A percentile compares a stretch with the other conserved stretches of the same genome.
Evolutionary conservation across 2,888 invertebrate species (phyloP).

Genomic region (Melikaiella ostensackeni): DNA sequence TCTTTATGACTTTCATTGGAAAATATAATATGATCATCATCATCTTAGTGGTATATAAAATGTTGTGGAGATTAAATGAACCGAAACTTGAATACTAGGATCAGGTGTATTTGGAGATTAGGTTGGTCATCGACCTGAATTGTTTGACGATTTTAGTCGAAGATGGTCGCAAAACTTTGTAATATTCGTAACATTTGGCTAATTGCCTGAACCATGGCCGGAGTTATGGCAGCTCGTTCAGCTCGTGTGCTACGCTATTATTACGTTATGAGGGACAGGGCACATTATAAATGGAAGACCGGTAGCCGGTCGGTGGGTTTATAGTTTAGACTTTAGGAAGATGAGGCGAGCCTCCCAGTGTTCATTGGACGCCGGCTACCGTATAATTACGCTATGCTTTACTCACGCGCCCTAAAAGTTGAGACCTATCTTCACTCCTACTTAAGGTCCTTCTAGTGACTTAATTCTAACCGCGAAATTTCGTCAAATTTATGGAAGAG

Average conservation of each 20-base stretch:
- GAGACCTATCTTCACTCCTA: constrained; percentile 50
- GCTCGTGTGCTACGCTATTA: constrained; percentile 63
- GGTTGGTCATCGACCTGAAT: neutral
- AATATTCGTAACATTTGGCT: constrained; percentile 57
- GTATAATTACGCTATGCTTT: constrained; percentile 74
- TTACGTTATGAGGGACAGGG: constrained; percentile 71
- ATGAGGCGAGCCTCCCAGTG: constrained; percentile 52
- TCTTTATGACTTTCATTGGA: neutral
- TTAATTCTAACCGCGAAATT: neutral
- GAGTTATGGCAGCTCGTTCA: constrained; percentile 72
- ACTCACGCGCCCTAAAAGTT: constrained; percentile 55
- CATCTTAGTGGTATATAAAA: no score
- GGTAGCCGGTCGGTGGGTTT: constrained; percentile 70
- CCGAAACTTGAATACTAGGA: neutral
- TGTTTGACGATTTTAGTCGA: constrained; percentile 15
- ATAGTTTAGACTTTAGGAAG: constrained; percentile 74
- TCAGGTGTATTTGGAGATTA: neutral
- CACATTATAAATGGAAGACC: constrained; percentile 75
- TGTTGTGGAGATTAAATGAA: no score
- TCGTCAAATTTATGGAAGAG: neutral
- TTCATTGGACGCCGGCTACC: constrained; percentile 69
- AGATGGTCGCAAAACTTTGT: constrained; percentile 18
- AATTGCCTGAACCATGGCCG: constrained; percentile 62
- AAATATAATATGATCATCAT: no score
- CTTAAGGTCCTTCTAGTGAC: neutral